These are phyloP conservation scores for Melipona beecheii DNA, from an alignment of 2,888 invertebrate species.

Conservation along the genomic window DNA sequence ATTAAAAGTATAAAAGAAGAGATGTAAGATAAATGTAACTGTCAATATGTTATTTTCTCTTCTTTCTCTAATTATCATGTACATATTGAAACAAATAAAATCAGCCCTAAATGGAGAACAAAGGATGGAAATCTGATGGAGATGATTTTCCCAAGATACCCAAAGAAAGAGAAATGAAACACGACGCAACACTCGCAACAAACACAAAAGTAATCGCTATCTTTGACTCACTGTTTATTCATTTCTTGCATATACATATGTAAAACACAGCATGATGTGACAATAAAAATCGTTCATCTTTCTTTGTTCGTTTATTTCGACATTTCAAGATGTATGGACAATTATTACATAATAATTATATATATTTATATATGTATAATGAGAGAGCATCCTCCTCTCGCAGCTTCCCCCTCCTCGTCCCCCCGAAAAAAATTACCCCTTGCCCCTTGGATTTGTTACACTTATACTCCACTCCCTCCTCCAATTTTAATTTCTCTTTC, in stretches of 20 bases:
- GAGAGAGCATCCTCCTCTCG: conserved; percentile 79
- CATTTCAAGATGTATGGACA: conserved; percentile 83
- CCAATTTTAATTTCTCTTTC: background rate
- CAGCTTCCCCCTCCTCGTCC: conserved; percentile 62
- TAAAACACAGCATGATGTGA: background rate
- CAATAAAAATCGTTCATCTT: conserved; percentile 52
- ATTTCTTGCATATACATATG: background rate
- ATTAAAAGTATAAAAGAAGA: no score
- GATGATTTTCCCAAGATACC: no score
- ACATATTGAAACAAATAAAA: no score
- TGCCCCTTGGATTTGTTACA: background rate
- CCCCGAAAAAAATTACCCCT: conserved; percentile 31
- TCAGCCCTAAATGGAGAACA: no score
- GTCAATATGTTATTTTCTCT: no score
- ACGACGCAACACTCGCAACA: background rate
- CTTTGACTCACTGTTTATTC: background rate
- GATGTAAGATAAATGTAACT: no score
- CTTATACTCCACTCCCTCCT: conserved; percentile 32
- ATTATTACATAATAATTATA: conserved; percentile 84
- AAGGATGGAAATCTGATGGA: no score
- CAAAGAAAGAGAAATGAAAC: no score
- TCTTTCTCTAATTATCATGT: no score
- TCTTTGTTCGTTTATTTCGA: conserved; percentile 82
- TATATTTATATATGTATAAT: conserved; percentile 75
- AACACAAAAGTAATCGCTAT: background rate